These are phyloP conservation scores for Schizopygopsis pylzovi DNA, from an alignment of 2,797 vertebrate genomes.

Conservation along the genomic window DNA sequence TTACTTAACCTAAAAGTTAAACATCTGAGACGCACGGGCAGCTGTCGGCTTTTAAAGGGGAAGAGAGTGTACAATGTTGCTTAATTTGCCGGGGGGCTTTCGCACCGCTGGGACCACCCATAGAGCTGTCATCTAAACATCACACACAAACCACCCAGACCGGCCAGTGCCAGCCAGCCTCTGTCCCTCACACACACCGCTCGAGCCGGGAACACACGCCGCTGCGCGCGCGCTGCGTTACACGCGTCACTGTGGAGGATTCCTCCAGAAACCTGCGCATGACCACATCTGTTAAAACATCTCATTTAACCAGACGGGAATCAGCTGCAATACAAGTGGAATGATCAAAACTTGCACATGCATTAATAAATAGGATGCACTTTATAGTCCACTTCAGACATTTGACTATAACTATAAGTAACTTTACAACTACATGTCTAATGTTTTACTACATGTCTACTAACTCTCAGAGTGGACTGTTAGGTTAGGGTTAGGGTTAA, in stretches of 20 bases:
- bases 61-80: slow-evolving; percentile 50
- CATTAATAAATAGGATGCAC: background rate
- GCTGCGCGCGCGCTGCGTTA: too few relatives aligned
- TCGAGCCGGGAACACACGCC: background rate
- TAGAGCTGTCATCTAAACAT: slow-evolving; percentile 78
- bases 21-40: slow-evolving; percentile 54
- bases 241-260: too few relatives aligned
- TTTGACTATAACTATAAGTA: too few relatives aligned
- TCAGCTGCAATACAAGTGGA: background rate
- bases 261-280: background rate
- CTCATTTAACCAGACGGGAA: background rate
- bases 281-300: background rate
- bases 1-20: slow-evolving; percentile 62
- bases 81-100: slow-evolving; percentile 67
- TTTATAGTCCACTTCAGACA: background rate
- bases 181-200: slow-evolving; percentile 15
- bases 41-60: slow-evolving; percentile 59
- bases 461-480: too few relatives aligned
- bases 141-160: slow-evolving; percentile 84
- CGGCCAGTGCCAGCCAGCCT: slow-evolving; percentile 65
- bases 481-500: too few relatives aligned
- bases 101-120: slow-evolving; percentile 83
- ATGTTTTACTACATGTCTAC: too few relatives aligned
- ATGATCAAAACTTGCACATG: background rate
- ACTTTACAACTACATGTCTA: too few relatives aligned